A percentile compares a stretch with the other conserved stretches of the same genome.
phyloP scores from a whole-genome alignment of 2,113 vertebrate species.

The Theristicus caerulescens region DNA sequence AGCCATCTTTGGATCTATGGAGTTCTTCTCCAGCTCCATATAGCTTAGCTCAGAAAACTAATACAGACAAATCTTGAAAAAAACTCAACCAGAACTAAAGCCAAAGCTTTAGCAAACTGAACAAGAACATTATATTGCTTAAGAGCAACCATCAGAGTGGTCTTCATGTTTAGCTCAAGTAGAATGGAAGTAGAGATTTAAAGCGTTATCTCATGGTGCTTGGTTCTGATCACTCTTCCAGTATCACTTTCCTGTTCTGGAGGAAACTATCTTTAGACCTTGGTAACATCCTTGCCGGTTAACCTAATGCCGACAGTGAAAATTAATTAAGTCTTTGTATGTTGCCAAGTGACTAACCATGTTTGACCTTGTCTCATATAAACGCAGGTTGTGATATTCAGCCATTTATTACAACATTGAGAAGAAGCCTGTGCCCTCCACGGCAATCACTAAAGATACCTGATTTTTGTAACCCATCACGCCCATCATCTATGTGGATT shows the following conservation, averaged over 20 bases:
- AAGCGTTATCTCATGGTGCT: not conserved
- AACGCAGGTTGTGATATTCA: not conserved
- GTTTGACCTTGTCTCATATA: not conserved
- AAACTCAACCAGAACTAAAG: not conserved
- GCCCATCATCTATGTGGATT: not conserved
- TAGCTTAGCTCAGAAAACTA: not conserved
- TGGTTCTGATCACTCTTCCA: not conserved
- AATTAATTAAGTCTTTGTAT: not conserved
- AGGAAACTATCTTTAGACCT: not conserved
- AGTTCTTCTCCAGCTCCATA: not conserved
- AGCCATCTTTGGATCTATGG: not conserved
- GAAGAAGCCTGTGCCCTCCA: not conserved
- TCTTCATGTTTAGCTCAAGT: not conserved
- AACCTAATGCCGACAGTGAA: not conserved
- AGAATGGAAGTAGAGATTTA: not conserved
- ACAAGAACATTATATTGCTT: not conserved
- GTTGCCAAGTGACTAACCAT: not conserved
- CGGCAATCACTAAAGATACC: not conserved
- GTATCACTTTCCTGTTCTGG: not conserved
- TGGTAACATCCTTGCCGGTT: not conserved
- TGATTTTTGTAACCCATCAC: not conserved
- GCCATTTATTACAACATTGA: not conserved
- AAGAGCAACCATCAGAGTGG: not conserved
- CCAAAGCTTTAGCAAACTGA: not conserved
- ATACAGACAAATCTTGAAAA: not conserved